Conservation (phyloP, 2,888 invertebrate species). For the Cremastinae sp. region DNA sequence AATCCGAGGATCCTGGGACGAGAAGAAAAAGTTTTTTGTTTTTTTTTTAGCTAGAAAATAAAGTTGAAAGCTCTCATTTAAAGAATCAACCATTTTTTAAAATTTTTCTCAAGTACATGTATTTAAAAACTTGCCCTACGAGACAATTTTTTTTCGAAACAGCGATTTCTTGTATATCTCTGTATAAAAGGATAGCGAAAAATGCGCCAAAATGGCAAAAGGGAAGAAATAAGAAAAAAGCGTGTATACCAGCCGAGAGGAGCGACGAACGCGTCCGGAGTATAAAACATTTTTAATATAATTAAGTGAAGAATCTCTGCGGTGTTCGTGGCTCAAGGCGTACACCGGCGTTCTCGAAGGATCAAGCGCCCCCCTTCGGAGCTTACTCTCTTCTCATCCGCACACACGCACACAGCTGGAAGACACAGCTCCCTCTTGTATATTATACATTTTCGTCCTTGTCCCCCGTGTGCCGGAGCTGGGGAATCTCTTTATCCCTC, state of each 20-base stretch:
- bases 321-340: slow-evolving; percentile 68
- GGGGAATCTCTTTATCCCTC: too few relatives aligned
- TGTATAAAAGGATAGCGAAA: too few relatives aligned
- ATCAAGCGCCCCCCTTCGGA: slow-evolving; percentile 58
- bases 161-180: too few relatives aligned
- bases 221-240: too few relatives aligned
- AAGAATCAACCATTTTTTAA: neutral
- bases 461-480: slow-evolving; percentile 65
- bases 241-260: slow-evolving; percentile 21
- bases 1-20: slow-evolving; percentile 2
- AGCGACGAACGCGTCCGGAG: slow-evolving; percentile 56
- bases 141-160: too few relatives aligned
- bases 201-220: too few relatives aligned
- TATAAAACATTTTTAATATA: slow-evolving; percentile 79
- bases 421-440: slow-evolving; percentile 41
- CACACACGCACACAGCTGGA: slow-evolving; percentile 57
- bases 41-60: too few relatives aligned
- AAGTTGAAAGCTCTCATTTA: too few relatives aligned
- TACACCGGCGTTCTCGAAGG: slow-evolving; percentile 43
- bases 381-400: slow-evolving; percentile 36
- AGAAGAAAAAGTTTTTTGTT: neutral
- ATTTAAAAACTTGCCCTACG: too few relatives aligned
- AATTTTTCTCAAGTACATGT: too few relatives aligned
- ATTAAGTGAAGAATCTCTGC: slow-evolving; percentile 79
- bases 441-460: slow-evolving; percentile 47